Conservation (phyloP, 2,888 invertebrate species). For the Timema podura region DNA sequence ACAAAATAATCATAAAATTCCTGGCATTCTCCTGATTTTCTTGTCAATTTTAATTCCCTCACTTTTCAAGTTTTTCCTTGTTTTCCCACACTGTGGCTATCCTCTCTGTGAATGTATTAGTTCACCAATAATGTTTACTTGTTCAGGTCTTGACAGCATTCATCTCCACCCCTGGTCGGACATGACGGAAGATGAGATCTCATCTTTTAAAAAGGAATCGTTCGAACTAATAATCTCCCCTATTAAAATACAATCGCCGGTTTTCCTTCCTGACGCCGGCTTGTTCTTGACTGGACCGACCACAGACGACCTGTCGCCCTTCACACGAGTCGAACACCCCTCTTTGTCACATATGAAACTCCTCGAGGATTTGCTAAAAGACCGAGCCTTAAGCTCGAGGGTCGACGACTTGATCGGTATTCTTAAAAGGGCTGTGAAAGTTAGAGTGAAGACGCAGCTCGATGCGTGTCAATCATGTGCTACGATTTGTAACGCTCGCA, state of each 20-base stretch:
- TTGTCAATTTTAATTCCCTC: too few relatives aligned
- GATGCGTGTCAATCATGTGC: slow-evolving; percentile 38
- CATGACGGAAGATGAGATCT: slow-evolving; percentile 17
- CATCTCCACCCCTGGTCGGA: slow-evolving; percentile 27
- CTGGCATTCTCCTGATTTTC: too few relatives aligned
- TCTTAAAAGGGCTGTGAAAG: slow-evolving; percentile 38
- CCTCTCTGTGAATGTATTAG: too few relatives aligned
- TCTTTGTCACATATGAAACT: not conserved
- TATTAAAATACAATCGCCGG: not conserved
- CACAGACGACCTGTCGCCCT: slow-evolving; percentile 1
- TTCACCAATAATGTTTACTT: not conserved
- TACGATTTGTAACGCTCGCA: not conserved
- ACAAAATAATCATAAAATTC: too few relatives aligned
- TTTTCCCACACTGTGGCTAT: too few relatives aligned
- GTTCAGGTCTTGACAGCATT: slow-evolving; percentile 18
- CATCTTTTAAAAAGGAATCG: slow-evolving; percentile 3
- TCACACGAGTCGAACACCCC: not conserved
- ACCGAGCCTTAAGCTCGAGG: slow-evolving; percentile 11
- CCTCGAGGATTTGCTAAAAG: slow-evolving; percentile 4
- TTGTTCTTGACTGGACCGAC: not conserved
- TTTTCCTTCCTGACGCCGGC: not conserved
- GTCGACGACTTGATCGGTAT: slow-evolving; percentile 38
- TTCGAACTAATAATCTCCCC: not conserved
- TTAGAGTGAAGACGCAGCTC: slow-evolving; percentile 37
- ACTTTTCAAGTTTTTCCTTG: too few relatives aligned